Evolutionary conservation across 2,797 vertebrate species (phyloP).

Genomic region (Mus caroli): DNA sequence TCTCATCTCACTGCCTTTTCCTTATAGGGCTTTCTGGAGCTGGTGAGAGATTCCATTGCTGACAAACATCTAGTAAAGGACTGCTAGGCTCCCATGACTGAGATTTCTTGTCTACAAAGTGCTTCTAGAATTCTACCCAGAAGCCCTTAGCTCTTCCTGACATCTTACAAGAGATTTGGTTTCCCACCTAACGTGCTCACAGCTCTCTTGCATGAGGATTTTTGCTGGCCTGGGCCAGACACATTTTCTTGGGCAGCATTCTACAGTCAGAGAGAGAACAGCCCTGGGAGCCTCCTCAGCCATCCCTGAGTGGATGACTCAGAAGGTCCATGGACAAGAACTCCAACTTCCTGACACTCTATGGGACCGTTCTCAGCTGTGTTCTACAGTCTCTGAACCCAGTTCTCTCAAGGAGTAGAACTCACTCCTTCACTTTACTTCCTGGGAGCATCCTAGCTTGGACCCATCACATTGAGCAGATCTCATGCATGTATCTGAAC

Average conservation of each 20-base stretch:
- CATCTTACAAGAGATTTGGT: neutral
- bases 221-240: neutral
- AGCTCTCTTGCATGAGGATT: neutral
- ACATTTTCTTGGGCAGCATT: neutral
- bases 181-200: neutral
- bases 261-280: neutral
- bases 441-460: neutral
- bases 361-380: neutral
- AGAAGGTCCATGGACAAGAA: neutral
- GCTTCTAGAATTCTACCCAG: neutral
- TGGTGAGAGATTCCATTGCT: neutral
- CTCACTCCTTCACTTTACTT: neutral
- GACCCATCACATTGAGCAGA: neutral
- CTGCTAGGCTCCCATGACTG: neutral
- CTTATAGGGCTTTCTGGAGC: neutral
- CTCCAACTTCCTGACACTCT: neutral
- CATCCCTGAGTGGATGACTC: neutral
- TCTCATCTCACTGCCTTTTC: neutral
- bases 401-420: neutral
- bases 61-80: neutral
- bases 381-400: neutral
- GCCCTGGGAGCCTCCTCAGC: neutral
- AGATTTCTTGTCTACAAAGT: neutral
- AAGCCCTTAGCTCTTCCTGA: neutral
- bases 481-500: neutral